Conservation (phyloP, 2,797 vertebrate genomes). For the Acanthis flammea region DNA sequence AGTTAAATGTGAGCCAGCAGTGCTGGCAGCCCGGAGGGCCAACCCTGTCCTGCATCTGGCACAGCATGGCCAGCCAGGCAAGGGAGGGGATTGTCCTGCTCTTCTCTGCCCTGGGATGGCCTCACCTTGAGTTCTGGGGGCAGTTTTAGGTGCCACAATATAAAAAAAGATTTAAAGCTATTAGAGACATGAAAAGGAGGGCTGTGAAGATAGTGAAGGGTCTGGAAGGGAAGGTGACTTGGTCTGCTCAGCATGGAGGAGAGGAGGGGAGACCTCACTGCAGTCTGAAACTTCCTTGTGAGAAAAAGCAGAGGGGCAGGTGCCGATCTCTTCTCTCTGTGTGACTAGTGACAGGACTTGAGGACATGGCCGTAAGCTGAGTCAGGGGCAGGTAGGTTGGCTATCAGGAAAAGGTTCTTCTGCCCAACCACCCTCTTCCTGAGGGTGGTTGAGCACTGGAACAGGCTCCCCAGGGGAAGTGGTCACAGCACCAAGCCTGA, state of each 20-base stretch:
- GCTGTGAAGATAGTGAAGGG: background rate
- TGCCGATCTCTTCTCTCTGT: background rate
- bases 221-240: background rate
- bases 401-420: background rate
- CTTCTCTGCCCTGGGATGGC: accelerated
- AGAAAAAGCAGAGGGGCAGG: background rate
- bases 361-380: too few species aligned
- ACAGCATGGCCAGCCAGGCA: accelerated
- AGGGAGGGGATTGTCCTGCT: background rate
- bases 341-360: background rate
- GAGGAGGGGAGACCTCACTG: background rate
- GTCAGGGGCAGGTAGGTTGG: background rate
- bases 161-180: background rate
- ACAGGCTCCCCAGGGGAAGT: background rate
- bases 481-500: background rate
- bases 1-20: accelerated
- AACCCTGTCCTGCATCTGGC: accelerated
- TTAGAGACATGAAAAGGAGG: background rate
- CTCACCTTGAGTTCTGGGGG: accelerated
- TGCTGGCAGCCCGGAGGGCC: background rate
- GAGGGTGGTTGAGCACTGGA: background rate
- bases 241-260: background rate
- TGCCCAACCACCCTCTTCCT: too few species aligned
- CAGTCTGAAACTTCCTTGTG: accelerated
- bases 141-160: background rate